Conservation (phyloP, 2,888 invertebrate species). For the Myopa testacea region DNA sequence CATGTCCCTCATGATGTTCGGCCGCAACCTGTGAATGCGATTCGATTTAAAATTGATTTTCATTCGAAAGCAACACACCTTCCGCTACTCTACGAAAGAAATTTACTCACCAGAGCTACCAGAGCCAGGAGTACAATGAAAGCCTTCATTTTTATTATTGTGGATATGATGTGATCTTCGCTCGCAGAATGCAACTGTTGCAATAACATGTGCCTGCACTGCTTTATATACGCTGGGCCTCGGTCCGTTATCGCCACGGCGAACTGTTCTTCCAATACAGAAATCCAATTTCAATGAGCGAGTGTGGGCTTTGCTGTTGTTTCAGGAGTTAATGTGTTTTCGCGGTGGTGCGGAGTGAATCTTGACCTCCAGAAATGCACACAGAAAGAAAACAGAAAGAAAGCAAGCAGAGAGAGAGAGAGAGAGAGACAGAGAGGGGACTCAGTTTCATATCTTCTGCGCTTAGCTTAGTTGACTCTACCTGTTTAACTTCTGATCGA, state of each 20-base stretch:
- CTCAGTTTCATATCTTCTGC: neutral
- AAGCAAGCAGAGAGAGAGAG: neutral
- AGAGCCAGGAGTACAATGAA: conserved; percentile 49
- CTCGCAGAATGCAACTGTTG: conserved; percentile 45
- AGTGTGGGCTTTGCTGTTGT: neutral
- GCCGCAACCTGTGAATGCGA: conserved; percentile 48
- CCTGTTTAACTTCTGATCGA: neutral
- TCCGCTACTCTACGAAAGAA: neutral
- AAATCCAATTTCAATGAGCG: neutral
- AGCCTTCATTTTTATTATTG: conserved; percentile 49
- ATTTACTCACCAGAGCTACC: conserved; percentile 47
- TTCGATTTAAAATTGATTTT: neutral
- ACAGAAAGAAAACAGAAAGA: neutral
- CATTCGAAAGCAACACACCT: neutral
- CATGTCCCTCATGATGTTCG: conserved; percentile 49
- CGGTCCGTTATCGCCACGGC: neutral
- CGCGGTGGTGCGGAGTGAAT: neutral
- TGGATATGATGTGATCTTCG: neutral
- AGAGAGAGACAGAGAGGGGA: neutral
- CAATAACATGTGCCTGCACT: conserved; percentile 2
- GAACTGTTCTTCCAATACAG: neutral
- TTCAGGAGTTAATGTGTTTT: conserved; percentile 14
- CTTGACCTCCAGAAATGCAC: conserved; percentile 24
- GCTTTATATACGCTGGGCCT: conserved; percentile 45
- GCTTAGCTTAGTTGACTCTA: too few relatives aligned